A percentile compares a stretch with the other conserved stretches of the same genome.
Evolutionary conservation across 2,797 vertebrate genomes (phyloP).

Genomic region (Sarcoramphus papa): DNA sequence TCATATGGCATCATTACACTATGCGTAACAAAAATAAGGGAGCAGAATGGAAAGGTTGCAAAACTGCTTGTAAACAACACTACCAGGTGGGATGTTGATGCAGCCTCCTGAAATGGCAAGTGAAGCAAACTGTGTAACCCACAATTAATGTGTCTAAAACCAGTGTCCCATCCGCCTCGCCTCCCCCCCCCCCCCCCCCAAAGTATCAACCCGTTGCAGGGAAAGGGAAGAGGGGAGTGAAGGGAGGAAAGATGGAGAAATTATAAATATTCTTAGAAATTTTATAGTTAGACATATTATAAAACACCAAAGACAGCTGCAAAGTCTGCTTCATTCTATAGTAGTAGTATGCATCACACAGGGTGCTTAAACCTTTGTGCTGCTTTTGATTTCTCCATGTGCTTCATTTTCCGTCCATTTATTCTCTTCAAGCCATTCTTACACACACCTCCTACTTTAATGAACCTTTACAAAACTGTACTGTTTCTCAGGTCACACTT

Average conservation of each 20-base stretch:
- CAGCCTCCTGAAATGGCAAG: constrained; percentile 10
- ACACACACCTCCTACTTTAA: not conserved
- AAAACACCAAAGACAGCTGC: not conserved
- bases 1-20: not conserved
- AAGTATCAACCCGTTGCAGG: not conserved
- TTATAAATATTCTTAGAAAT: not conserved
- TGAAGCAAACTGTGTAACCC: not conserved
- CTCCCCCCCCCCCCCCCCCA: rapidly evolving
- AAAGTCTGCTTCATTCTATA: not conserved
- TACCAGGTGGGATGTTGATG: not conserved
- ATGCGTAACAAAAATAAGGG: not conserved
- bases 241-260: not conserved
- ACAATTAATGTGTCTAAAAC: constrained; percentile 14
- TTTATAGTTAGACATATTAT: not conserved
- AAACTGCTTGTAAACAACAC: constrained; percentile 37
- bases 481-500: not conserved
- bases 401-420: not conserved
- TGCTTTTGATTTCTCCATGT: not conserved
- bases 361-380: not conserved
- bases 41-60: constrained; percentile 13
- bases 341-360: not conserved
- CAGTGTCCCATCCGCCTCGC: not conserved
- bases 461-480: not conserved
- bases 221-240: not conserved
- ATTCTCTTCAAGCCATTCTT: not conserved